Conservation (phyloP, 2,113 vertebrate species). For the Colossoma macropomum region DNA sequence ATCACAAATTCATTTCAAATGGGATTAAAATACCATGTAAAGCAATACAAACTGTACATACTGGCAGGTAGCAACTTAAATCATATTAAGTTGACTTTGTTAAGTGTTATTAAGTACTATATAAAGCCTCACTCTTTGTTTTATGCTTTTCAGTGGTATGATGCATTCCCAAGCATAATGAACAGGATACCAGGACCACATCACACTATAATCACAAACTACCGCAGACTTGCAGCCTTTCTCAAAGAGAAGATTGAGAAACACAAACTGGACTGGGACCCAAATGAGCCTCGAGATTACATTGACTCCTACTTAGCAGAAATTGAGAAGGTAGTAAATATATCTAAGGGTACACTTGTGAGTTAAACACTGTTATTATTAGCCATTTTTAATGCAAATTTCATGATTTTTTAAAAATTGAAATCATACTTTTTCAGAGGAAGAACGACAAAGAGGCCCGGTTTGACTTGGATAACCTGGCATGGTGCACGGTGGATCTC, state of each 20-base stretch:
- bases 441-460: slow-evolving; percentile 57
- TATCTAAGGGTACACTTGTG: not conserved
- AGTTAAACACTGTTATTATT: not conserved
- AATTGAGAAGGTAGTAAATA: slow-evolving; percentile 79
- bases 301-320: slow-evolving; percentile 84
- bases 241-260: slow-evolving; percentile 68
- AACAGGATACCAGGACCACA: slow-evolving; percentile 83
- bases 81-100: not conserved
- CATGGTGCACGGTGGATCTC: slow-evolving; percentile 84
- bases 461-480: slow-evolving; percentile 78
- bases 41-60: not conserved
- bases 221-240: slow-evolving; percentile 63
- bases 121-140: not conserved
- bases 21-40: not conserved
- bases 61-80: too few relatives aligned
- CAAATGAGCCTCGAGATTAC: slow-evolving; percentile 77
- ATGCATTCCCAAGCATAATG: slow-evolving; percentile 76
- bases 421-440: slow-evolving; percentile 40
- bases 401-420: not conserved
- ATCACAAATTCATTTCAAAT: too few relatives aligned
- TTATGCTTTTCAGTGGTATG: slow-evolving; percentile 74
- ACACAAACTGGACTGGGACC: slow-evolving; percentile 81
- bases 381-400: not conserved
- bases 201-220: slow-evolving; percentile 71
- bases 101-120: not conserved